Conservation (phyloP, 1,140 invertebrate species). For the Drosophila malerkotliana region DNA sequence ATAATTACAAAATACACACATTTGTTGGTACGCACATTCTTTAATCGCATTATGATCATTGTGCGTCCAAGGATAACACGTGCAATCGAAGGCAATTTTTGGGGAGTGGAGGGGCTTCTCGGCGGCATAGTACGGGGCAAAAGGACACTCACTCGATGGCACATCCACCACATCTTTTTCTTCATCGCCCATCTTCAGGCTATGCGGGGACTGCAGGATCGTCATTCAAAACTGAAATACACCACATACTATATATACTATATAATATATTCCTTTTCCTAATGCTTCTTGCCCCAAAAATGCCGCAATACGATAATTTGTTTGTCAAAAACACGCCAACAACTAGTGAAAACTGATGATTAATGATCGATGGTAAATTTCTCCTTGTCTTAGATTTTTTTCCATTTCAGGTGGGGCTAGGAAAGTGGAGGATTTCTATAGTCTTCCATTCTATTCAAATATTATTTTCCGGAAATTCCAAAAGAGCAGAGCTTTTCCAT, state of each 20-base stretch:
- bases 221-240: not conserved
- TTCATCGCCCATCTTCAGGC: no score
- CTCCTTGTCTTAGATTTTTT: not conserved
- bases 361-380: not conserved
- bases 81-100: slow-evolving; percentile 4
- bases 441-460: no score
- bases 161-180: no score
- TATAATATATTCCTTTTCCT: no score
- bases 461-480: no score
- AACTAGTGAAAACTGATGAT: slow-evolving; percentile 4
- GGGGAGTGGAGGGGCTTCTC: not conserved
- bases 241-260: not conserved
- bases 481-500: no score
- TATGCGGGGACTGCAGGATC: not conserved
- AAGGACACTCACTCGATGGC: slow-evolving; percentile 1
- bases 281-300: not conserved
- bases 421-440: not conserved
- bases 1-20: no score
- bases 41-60: not conserved
- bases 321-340: slow-evolving; percentile 3
- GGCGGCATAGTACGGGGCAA: not conserved
- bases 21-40: not conserved
- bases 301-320: not conserved
- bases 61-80: not conserved
- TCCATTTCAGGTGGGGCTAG: not conserved